A percentile compares a stretch with the other conserved stretches of the same genome.
Conservation (phyloP, 2,797 vertebrate species). For the Poliocrania exsul region DNA sequence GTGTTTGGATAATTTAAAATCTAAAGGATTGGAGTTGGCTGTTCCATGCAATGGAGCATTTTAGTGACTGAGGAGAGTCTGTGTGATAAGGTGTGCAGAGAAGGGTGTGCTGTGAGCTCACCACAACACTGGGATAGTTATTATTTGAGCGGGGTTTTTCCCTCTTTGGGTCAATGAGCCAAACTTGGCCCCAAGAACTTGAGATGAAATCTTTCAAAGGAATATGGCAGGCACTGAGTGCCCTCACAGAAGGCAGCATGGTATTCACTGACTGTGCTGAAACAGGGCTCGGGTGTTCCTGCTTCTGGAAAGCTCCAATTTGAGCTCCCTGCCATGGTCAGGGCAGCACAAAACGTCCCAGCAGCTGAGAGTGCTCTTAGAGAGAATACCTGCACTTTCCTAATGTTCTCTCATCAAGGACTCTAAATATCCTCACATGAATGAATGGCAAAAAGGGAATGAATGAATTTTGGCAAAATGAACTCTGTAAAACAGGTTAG, state of each 20-base stretch:
- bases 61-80: background rate
- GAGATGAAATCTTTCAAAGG: background rate
- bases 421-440: constrained; percentile 54
- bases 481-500: constrained; percentile 58
- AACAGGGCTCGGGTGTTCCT: background rate
- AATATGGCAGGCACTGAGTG: background rate
- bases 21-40: background rate
- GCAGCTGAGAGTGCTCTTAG: background rate
- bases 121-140: background rate
- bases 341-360: background rate
- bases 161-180: background rate
- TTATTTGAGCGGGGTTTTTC: background rate
- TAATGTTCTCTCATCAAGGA: constrained; percentile 45
- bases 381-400: constrained; percentile 36
- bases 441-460: too few species aligned
- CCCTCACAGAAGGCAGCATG: background rate
- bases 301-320: background rate
- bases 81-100: background rate
- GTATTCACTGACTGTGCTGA: background rate
- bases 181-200: background rate
- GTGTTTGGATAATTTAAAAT: background rate
- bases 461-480: constrained; percentile 50
- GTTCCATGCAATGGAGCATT: background rate
- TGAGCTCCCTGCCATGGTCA: background rate
- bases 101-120: background rate